phyloP scores from a whole-genome alignment of 2,797 vertebrate species.

The Pseudocheirus occidentalis region DNA sequence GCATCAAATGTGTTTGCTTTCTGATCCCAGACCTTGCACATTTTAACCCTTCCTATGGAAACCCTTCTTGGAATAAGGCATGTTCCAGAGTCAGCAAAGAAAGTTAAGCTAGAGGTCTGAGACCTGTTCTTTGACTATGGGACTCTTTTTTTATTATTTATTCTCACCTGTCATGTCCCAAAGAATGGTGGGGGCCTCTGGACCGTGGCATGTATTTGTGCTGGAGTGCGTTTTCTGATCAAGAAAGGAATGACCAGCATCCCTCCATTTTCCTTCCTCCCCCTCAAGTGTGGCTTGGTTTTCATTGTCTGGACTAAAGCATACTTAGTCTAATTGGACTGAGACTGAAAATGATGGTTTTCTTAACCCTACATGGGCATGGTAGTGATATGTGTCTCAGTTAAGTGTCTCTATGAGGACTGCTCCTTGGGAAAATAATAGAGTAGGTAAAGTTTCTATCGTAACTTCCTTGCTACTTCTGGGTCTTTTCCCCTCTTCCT shows the following conservation, averaged over 20 bases:
- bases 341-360: not conserved
- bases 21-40: not conserved
- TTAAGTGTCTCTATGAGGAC: not conserved
- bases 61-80: not conserved
- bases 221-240: not conserved
- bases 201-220: not conserved
- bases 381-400: not conserved
- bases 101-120: not conserved
- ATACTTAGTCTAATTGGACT: not conserved
- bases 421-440: not conserved
- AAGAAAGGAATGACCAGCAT: not conserved
- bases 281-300: not conserved
- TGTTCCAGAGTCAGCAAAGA: not conserved
- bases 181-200: not conserved
- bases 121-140: not conserved
- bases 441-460: not conserved
- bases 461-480: not conserved
- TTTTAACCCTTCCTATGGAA: not conserved
- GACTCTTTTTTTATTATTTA: not conserved
- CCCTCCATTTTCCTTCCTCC: not conserved
- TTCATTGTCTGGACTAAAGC: not conserved
- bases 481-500: not conserved
- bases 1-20: not conserved
- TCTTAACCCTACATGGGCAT: not conserved
- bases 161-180: not conserved